These are phyloP conservation scores for Corythornis madagascariensis DNA, from an alignment of 2,113 vertebrate genomes.

Conservation along the genomic window DNA sequence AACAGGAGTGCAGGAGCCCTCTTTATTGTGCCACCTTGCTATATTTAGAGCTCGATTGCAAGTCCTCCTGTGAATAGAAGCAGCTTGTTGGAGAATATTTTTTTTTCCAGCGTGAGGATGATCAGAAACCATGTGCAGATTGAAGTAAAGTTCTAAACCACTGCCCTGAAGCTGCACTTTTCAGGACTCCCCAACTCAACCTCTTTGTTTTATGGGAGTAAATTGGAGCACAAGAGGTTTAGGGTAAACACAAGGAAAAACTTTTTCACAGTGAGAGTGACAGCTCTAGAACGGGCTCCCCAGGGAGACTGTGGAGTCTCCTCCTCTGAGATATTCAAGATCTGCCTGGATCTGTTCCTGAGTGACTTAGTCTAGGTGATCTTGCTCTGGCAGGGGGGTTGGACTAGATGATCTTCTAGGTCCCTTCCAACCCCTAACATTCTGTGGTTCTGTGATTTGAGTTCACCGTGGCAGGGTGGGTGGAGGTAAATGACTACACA, in stretches of 20 bases:
- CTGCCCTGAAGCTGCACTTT: neutral
- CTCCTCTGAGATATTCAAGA: no score
- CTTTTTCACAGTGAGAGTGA: no score
- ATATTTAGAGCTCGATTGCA: neutral
- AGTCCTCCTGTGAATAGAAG: neutral
- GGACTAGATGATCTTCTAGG: no score
- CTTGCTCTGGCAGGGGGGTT: no score
- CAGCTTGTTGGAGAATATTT: neutral
- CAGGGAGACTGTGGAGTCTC: no score
- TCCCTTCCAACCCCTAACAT: no score
- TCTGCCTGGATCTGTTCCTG: no score
- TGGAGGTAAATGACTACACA: neutral
- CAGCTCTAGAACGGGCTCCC: no score
- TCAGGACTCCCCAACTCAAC: accelerated
- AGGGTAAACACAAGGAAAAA: no score
- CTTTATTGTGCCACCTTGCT: slow-evolving; percentile 8
- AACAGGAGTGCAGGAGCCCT: neutral
- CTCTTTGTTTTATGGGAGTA: neutral
- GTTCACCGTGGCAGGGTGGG: neutral
- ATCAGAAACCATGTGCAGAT: neutral
- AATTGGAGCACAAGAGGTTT: no score
- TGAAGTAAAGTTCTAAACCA: neutral
- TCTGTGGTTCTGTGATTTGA: neutral
- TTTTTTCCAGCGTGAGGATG: neutral
- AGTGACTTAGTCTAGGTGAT: no score